phyloP scores from a whole-genome alignment of 2,113 vertebrate genomes.

The Perca schrenkii region DNA sequence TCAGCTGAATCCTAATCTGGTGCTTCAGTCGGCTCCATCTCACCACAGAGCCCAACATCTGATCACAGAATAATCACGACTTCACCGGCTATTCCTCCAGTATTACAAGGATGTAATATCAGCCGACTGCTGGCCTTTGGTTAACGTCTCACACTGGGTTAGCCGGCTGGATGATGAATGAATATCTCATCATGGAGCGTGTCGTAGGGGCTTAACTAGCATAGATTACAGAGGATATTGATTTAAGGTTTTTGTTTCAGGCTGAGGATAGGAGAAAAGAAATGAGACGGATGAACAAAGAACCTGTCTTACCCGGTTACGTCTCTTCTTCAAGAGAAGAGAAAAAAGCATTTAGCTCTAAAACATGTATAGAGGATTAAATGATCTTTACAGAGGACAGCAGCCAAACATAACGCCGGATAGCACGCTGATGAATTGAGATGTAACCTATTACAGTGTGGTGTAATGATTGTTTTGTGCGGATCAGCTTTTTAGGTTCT shows the following conservation, averaged over 20 bases:
- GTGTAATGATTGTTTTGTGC: background rate
- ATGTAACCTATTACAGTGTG: background rate
- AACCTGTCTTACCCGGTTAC: conserved; percentile 13
- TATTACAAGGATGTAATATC: conserved; percentile 34
- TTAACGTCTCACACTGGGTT: background rate
- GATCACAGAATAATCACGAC: conserved; percentile 20
- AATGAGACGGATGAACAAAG: conserved; percentile 32
- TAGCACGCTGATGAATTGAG: background rate
- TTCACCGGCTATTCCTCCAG: conserved; percentile 19
- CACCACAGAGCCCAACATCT: background rate
- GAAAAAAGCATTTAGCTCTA: conserved; percentile 1
- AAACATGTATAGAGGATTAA: conserved; percentile 24
- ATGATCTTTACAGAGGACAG: background rate
- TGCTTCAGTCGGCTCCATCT: background rate
- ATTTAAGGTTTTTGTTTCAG: conserved; percentile 56
- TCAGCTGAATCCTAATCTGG: background rate
- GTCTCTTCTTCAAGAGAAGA: conserved; percentile 1
- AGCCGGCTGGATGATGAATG: conserved; percentile 47
- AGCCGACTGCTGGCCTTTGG: conserved; percentile 41
- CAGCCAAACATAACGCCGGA: background rate
- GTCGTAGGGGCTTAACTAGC: conserved; percentile 40
- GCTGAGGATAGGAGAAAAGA: conserved; percentile 17
- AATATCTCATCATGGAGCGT: conserved; percentile 33
- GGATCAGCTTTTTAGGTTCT: background rate
- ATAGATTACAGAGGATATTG: conserved; percentile 50